phyloP scores from a whole-genome alignment of 2,888 invertebrate genomes.

The Thereva unica region DNA sequence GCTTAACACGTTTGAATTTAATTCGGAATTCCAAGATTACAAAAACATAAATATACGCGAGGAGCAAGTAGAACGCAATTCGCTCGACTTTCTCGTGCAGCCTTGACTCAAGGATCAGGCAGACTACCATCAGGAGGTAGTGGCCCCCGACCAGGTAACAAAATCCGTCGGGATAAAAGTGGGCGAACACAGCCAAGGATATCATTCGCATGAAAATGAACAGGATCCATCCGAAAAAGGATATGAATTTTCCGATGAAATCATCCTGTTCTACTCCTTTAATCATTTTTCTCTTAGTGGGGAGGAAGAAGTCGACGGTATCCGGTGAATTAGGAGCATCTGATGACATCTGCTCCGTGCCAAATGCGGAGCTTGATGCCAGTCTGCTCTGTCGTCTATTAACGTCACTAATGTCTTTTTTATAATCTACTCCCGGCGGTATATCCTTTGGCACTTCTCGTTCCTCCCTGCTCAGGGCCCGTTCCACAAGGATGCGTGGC shows the following conservation, averaged over 20 bases:
- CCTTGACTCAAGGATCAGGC: conserved; percentile 68
- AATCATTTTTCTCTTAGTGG: conserved; percentile 60
- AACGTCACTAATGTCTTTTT: conserved; percentile 18
- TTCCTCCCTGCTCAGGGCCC: conserved; percentile 59
- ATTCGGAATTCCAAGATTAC: conserved; percentile 79
- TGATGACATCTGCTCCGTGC: not conserved
- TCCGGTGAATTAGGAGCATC: not conserved
- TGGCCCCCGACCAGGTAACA: conserved; percentile 66
- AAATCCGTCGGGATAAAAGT: conserved; percentile 67
- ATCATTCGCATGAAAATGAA: conserved; percentile 74
- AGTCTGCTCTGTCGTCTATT: conserved; percentile 2
- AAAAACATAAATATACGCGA: conserved; percentile 75
- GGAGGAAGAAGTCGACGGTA: conserved; percentile 53
- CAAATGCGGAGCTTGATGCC: not conserved
- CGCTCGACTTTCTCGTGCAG: conserved; percentile 60
- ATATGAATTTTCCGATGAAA: conserved; percentile 68
- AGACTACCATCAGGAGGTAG: conserved; percentile 67
- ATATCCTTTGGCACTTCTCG: conserved; percentile 47
- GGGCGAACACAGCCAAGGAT: conserved; percentile 70
- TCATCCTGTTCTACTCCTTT: conserved; percentile 77
- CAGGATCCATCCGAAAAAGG: conserved; percentile 77
- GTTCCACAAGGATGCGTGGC: conserved; percentile 57
- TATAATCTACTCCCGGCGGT: conserved; percentile 37
- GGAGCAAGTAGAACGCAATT: conserved; percentile 68
- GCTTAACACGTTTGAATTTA: conserved; percentile 72